These are phyloP conservation scores for Leptinotarsa juncta DNA, from an alignment of 2,888 invertebrate species.

Conservation along the genomic window DNA sequence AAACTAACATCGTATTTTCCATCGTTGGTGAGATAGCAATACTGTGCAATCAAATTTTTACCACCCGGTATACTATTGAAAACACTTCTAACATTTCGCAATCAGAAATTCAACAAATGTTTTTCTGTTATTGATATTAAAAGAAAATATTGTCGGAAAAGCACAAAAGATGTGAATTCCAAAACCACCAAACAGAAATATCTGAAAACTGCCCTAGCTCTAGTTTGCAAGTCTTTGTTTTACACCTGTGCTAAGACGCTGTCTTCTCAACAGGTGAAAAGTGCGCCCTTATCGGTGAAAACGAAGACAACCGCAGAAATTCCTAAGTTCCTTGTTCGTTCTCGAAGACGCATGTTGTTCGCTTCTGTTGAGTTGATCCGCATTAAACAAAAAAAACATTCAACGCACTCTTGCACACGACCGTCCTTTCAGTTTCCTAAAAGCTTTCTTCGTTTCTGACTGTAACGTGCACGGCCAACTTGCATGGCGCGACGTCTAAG, in stretches of 20 bases:
- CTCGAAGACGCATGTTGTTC: constrained; percentile 51
- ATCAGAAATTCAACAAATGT: too few relatives aligned
- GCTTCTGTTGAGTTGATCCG: constrained; percentile 49
- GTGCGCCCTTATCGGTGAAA: constrained; percentile 83
- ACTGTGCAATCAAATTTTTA: too few relatives aligned
- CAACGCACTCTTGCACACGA: constrained; percentile 46
- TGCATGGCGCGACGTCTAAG: constrained; percentile 29
- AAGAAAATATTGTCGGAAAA: too few relatives aligned
- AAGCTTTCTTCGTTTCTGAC: constrained; percentile 45
- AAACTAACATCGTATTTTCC: too few relatives aligned
- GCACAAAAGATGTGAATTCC: too few relatives aligned
- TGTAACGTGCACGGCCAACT: constrained; percentile 45
- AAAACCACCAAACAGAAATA: background rate
- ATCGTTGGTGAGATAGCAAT: too few relatives aligned
- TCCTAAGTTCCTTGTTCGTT: constrained; percentile 48
- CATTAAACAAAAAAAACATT: constrained; percentile 30
- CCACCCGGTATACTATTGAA: too few relatives aligned
- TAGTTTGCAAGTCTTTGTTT: constrained; percentile 53
- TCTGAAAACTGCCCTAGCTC: constrained; percentile 32
- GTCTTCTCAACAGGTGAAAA: constrained; percentile 82
- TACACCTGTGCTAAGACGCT: constrained; percentile 62
- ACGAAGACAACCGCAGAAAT: constrained; percentile 71
- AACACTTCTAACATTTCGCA: too few relatives aligned
- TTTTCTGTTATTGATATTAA: too few relatives aligned
- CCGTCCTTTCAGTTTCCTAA: constrained; percentile 37